A percentile compares a stretch with the other conserved stretches of the same genome.
Conservation (phyloP, 2,797 vertebrate genomes). For the Eurystomus glaucurus region DNA sequence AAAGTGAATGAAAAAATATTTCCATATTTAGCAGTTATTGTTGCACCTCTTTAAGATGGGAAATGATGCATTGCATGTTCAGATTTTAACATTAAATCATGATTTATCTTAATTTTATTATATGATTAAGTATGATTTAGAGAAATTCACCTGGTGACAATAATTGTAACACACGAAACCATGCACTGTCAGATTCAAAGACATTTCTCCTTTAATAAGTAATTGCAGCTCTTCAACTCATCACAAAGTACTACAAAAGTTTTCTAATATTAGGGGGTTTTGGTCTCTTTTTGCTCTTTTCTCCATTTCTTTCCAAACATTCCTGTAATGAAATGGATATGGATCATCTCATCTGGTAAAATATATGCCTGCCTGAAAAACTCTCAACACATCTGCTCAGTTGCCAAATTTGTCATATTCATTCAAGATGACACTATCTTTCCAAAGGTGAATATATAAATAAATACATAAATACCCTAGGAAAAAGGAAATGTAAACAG, state of each 20-base stretch:
- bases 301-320: background rate
- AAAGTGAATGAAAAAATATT: background rate
- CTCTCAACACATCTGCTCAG: slow-evolving; percentile 69
- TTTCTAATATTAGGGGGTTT: background rate
- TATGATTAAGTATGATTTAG: background rate
- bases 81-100: background rate
- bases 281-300: background rate
- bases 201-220: slow-evolving; percentile 14
- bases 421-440: slow-evolving; percentile 49
- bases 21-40: background rate
- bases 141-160: background rate
- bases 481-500: slow-evolving; percentile 14
- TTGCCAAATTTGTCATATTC: slow-evolving; percentile 64
- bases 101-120: background rate
- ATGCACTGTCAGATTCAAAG: background rate
- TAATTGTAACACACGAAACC: background rate
- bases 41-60: background rate
- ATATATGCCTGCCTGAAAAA: slow-evolving; percentile 60
- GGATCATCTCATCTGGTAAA: slow-evolving; percentile 67
- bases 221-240: slow-evolving; percentile 2
- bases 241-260: background rate
- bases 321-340: slow-evolving; percentile 50
- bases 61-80: background rate
- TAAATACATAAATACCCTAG: background rate
- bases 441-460: slow-evolving; percentile 40